Evolutionary conservation across 53 echinoderm and acorn worm genomes (phyloP).

Genomic region (Echinarachnius parma): DNA sequence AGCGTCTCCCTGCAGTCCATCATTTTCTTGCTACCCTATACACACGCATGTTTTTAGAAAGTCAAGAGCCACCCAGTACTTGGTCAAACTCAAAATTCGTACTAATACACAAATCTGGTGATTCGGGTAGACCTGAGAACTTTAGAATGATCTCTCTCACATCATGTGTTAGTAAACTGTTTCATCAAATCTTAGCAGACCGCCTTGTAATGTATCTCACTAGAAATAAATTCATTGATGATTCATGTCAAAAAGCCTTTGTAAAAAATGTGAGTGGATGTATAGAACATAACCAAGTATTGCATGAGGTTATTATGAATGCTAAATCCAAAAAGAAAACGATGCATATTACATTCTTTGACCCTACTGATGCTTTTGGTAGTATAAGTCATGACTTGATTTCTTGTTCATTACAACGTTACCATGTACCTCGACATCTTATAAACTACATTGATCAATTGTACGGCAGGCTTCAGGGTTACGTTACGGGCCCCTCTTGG

Average conservation of each 20-base stretch:
- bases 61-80: neutral
- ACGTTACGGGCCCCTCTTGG: neutral
- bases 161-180: constrained; percentile 36
- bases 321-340: neutral
- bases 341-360: constrained; percentile 18
- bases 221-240: constrained; percentile 36
- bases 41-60: constrained; percentile 8
- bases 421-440: neutral
- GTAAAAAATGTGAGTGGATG: constrained; percentile 26
- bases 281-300: constrained; percentile 44
- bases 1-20: neutral
- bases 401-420: constrained; percentile 5
- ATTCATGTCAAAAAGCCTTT: constrained; percentile 46
- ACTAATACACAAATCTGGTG: constrained; percentile 36
- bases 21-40: constrained; percentile 23
- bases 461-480: constrained; percentile 12
- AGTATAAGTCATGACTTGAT: constrained; percentile 27
- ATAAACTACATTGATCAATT: neutral
- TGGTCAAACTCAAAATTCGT: constrained; percentile 36
- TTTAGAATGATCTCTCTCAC: constrained; percentile 43
- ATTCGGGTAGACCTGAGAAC: constrained; percentile 23
- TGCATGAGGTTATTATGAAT: constrained; percentile 21
- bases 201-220: constrained; percentile 10
- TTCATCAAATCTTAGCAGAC: constrained; percentile 38
- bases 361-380: constrained; percentile 39